Conservation (phyloP, 2,888 invertebrate genomes). For the Melikaiella ostensackeni region DNA sequence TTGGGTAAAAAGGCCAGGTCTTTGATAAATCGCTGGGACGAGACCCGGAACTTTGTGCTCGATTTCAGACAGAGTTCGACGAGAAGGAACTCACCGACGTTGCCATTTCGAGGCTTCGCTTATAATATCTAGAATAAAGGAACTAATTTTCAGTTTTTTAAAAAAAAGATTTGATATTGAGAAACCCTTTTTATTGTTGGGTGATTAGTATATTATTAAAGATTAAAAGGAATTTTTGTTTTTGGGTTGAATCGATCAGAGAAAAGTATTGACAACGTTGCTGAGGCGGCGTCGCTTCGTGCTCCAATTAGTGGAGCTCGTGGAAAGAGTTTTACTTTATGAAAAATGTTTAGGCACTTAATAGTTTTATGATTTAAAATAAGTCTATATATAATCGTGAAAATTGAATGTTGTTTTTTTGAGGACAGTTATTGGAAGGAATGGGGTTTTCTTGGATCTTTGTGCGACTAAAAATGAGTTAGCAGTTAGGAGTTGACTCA, state of each 20-base stretch:
- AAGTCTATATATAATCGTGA: neutral
- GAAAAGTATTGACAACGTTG: conserved; percentile 30
- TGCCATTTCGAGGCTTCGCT: conserved; percentile 29
- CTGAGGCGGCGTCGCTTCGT: conserved; percentile 30
- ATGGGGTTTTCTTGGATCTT: neutral
- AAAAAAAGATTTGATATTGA: neutral
- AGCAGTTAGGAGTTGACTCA: neutral
- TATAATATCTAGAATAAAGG: neutral
- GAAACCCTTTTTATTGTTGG: neutral
- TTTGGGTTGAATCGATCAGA: conserved; percentile 8
- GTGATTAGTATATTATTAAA: too few relatives aligned
- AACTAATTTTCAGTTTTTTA: neutral
- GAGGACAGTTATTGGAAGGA: neutral
- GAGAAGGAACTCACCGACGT: conserved; percentile 24
- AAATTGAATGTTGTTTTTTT: neutral
- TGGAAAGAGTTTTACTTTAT: conserved; percentile 4
- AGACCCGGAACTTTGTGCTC: conserved; percentile 46
- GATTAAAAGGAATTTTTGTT: neutral
- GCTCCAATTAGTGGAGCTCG: conserved; percentile 23
- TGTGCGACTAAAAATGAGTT: neutral
- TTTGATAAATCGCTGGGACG: conserved; percentile 49
- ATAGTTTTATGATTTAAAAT: neutral
- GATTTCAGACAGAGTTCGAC: conserved; percentile 30
- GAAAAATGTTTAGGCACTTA: neutral
- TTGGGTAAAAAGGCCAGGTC: conserved; percentile 2